A percentile compares a stretch with the other conserved stretches of the same genome.
phyloP scores from a whole-genome alignment of 2,113 vertebrate genomes.

The Alaudala cheleensis region DNA sequence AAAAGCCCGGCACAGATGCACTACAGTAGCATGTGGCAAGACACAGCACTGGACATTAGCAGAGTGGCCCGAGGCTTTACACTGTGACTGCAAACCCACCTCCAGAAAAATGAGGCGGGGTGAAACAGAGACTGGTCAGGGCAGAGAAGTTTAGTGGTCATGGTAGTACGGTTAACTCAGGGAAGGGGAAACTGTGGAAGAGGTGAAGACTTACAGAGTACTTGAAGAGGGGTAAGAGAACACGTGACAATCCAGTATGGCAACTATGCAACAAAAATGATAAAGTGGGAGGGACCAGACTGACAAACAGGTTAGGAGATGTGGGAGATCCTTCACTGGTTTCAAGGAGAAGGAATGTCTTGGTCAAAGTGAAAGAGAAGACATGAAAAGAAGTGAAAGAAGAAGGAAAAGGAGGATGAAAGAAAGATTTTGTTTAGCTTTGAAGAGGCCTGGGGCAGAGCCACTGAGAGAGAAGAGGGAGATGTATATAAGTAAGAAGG shows the following conservation, averaged over 20 bases:
- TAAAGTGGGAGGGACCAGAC: background rate
- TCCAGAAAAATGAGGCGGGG: background rate
- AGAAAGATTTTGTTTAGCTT: background rate
- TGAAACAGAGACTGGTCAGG: background rate
- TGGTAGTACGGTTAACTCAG: background rate
- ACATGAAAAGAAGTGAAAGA: background rate
- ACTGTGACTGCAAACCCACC: background rate
- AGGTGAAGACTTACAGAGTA: background rate
- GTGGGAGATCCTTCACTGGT: background rate
- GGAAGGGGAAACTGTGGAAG: background rate
- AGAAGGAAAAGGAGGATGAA: background rate
- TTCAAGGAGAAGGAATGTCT: background rate
- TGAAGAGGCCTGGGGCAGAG: background rate
- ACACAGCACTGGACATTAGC: background rate
- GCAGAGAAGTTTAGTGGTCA: background rate
- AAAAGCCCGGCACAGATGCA: background rate
- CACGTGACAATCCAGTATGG: background rate
- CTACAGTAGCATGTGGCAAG: background rate
- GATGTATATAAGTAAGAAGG: background rate
- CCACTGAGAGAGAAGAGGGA: background rate
- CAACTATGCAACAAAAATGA: background rate
- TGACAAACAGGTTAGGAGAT: background rate
- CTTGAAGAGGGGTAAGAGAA: background rate
- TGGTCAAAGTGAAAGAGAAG: background rate
- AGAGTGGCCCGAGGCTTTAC: background rate